A percentile compares a stretch with the other conserved stretches of the same genome.
Conservation (phyloP, 1,140 invertebrate genomes). For the Drosophila lowei region DNA sequence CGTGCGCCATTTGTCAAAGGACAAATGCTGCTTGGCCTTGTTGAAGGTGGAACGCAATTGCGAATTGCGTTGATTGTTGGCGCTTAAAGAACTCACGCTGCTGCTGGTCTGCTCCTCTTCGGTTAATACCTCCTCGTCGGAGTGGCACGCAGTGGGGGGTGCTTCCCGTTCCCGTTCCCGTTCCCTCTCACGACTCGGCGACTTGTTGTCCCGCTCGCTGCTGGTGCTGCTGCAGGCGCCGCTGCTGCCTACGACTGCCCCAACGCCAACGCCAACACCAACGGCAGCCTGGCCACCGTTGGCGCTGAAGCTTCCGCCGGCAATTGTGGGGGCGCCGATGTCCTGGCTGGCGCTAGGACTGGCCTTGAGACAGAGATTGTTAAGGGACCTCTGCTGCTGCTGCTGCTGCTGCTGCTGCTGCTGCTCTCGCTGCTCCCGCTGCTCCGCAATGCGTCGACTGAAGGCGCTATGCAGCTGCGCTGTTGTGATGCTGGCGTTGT, state of each 20-base stretch:
- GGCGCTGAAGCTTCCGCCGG: constrained; percentile 81
- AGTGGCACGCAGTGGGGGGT: constrained; percentile 24
- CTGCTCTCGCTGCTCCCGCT: constrained; percentile 56
- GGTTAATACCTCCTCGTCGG: constrained; percentile 64
- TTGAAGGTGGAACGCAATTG: constrained; percentile 82
- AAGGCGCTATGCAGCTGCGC: constrained; percentile 73
- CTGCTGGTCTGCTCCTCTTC: constrained; percentile 77
- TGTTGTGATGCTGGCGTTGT: constrained; percentile 65
- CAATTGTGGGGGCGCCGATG: constrained; percentile 72
- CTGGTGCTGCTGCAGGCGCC: constrained; percentile 55
- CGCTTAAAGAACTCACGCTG: constrained; percentile 78
- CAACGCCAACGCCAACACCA: constrained; percentile 65
- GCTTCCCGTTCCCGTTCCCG: constrained; percentile 11
- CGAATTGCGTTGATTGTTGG: constrained; percentile 80
- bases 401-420: constrained; percentile 44
- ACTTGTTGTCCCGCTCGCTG: constrained; percentile 65
- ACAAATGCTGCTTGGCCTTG: constrained; percentile 83
- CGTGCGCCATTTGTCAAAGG: constrained; percentile 83
- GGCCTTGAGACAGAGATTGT: not conserved
- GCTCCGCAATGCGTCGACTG: constrained; percentile 64
- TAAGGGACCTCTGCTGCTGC: constrained; percentile 22
- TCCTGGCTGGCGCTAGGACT: constrained; percentile 28
- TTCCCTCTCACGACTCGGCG: constrained; percentile 40
- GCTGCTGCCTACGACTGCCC: constrained; percentile 24
- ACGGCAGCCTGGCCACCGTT: constrained; percentile 81